These are phyloP conservation scores for Diachasma alloeum DNA, from an alignment of 1,140 invertebrate species.

Conservation along the genomic window DNA sequence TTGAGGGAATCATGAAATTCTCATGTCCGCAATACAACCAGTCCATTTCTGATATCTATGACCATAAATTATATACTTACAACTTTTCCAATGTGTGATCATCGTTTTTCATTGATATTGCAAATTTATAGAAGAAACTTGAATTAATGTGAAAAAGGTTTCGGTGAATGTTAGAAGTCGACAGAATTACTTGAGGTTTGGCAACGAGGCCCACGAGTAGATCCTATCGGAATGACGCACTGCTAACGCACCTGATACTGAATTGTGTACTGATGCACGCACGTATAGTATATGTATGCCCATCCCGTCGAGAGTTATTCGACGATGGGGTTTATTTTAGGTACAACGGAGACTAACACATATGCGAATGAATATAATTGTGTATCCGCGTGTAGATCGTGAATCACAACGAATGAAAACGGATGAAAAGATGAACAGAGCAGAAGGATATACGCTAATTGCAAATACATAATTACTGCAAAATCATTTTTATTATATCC, in stretches of 20 bases:
- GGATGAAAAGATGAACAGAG: neutral
- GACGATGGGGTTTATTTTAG: conserved; percentile 55
- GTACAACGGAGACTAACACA: conserved; percentile 35
- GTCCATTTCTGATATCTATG: no score
- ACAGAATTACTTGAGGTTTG: conserved; percentile 10
- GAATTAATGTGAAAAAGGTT: conserved; percentile 48
- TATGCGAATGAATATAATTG: neutral
- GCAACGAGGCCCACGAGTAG: conserved; percentile 36
- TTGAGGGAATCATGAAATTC: neutral
- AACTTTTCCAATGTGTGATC: no score
- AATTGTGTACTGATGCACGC: conserved; percentile 46
- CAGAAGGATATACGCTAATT: neutral
- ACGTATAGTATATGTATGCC: conserved; percentile 37
- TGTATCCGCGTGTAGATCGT: neutral
- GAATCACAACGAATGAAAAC: neutral
- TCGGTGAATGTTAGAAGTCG: conserved; percentile 37
- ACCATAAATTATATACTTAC: no score
- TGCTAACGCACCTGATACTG: conserved; percentile 62
- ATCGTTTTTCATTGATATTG: no score
- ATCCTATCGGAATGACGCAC: conserved; percentile 63
- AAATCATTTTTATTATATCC: no score
- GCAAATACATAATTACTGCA: neutral
- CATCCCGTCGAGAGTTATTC: conserved; percentile 39
- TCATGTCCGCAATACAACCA: neutral
- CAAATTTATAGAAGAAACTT: no score